These are phyloP conservation scores for Pachypeltis micranthus DNA, from an alignment of 1,140 invertebrate species.

Conservation along the genomic window DNA sequence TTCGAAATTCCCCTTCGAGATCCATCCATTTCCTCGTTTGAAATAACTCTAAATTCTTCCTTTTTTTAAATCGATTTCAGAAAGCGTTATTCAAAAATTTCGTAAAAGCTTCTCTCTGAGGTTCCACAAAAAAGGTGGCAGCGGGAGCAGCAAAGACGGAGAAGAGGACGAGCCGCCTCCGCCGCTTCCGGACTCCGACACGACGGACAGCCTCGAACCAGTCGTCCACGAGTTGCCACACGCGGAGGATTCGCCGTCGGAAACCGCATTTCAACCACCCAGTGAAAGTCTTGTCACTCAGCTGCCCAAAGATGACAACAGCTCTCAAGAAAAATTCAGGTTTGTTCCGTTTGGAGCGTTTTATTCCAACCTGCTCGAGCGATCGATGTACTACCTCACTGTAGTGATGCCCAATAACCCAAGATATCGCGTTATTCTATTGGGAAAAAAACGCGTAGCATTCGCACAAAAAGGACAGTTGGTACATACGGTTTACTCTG, in stretches of 20 bases:
- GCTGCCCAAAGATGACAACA: conserved; percentile 30
- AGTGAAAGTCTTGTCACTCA: conserved; percentile 1
- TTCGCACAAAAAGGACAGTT: no score
- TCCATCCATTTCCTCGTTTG: background rate
- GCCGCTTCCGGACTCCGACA: background rate
- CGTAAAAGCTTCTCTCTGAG: conserved; percentile 53
- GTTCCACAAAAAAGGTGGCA: conserved; percentile 39
- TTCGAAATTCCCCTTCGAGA: background rate
- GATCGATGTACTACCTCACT: no score
- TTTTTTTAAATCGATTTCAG: conserved; percentile 11
- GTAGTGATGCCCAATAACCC: no score
- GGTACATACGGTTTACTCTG: no score
- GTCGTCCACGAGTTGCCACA: background rate
- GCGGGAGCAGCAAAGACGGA: conserved; percentile 19
- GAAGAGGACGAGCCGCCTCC: conserved; percentile 28
- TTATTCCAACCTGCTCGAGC: no score
- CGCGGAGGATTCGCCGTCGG: background rate
- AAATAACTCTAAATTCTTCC: background rate
- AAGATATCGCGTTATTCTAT: no score
- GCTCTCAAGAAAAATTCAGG: conserved; percentile 10
- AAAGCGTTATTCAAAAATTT: conserved; percentile 53
- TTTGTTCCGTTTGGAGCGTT: no score
- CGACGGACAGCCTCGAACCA: background rate
- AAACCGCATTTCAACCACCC: conserved; percentile 26
- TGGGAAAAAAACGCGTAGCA: no score